Evolutionary conservation across 35 echinoderm and acorn worm species (phyloP).

Genomic region (Apostichopus californicus): DNA sequence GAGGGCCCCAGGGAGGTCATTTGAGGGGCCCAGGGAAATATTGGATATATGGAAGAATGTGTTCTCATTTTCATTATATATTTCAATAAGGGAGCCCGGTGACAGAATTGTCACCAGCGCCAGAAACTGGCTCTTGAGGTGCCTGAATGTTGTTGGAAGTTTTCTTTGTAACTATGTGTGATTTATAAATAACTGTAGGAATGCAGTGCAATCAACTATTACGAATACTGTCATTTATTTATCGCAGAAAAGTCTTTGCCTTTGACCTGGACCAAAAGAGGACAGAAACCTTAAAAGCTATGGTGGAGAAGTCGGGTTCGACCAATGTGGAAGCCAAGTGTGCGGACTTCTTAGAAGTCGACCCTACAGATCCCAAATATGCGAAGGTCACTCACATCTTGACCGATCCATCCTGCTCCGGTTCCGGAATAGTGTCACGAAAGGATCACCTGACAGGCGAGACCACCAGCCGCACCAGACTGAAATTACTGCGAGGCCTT

Average conservation of each 20-base stretch:
- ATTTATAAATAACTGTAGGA: too few relatives aligned
- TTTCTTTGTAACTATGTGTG: too few relatives aligned
- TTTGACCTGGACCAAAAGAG: constrained; percentile 82
- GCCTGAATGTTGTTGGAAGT: too few relatives aligned
- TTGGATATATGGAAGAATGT: too few relatives aligned
- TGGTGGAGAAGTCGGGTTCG: constrained; percentile 59
- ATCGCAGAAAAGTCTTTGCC: constrained; percentile 85
- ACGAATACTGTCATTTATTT: neutral
- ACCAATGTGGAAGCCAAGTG: constrained; percentile 55
- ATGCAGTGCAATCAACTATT: too few relatives aligned
- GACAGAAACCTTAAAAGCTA: constrained; percentile 35
- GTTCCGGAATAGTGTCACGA: constrained; percentile 82
- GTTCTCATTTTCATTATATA: too few relatives aligned
- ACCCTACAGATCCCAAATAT: constrained; percentile 61
- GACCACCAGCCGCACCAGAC: constrained; percentile 23
- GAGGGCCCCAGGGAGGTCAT: too few relatives aligned
- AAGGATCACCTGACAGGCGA: constrained; percentile 70
- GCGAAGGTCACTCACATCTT: constrained; percentile 72
- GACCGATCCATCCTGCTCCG: constrained; percentile 90
- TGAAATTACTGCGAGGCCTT: constrained; percentile 60
- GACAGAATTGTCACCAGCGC: too few relatives aligned
- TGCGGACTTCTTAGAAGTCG: constrained; percentile 75
- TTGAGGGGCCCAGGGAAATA: too few relatives aligned
- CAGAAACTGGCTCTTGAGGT: too few relatives aligned
- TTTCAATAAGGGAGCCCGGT: too few relatives aligned